Base-by-base conservation (phyloP, 2,113 vertebrate species). In the Nothoprocta perdicaria region DNA sequence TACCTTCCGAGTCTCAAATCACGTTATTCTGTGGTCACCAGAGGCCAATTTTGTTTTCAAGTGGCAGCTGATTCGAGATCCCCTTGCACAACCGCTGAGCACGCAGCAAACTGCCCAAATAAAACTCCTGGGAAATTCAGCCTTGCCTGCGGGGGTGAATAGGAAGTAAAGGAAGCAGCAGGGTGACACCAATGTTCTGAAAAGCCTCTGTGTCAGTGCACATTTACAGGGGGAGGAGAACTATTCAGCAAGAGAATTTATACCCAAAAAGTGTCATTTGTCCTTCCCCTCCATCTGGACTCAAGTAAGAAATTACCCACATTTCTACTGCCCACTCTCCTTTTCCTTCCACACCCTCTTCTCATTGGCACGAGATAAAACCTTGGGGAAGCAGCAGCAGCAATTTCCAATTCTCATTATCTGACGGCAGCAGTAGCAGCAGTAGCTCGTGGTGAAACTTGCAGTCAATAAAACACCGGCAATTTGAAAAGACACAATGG, bases 371-470 rank as follows among this genome's bases (percentile, higher is more conserved):
- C 7, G 0, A 92, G 80, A 95, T 72, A 94, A 94, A 96, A 95
- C 94, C 90, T 82, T 60, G 52, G 72, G 63, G 88, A 95, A 96
- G 94, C 80, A 80, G 94, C 81, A 92, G 88, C 94, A 96, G 94
- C 86, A 91, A 95, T 92, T 93, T 95, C 95, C 94, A 95, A 61
- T 91, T 95, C 96, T 96, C 96, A 97, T 96, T 96, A 95, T 91
- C 89, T 93, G 79, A 94, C 66, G 1, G 91, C 91, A 94, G 92
- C 89, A 94, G 93, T 86, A 93, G 93, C 80, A 93, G 92, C 89
- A 94, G 93, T 82, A 93, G 93, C 80, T 96, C 89, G 82, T 95
- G 95, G 91, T 93, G 95, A 96, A 97, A 96, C 92, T 89, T 88
- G 96, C 1, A 38, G 94, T 97, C 96, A 91, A 95, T 96, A 97